Evolutionary conservation across 2,888 invertebrate genomes (phyloP).

Genomic region (Stenurella melanura): DNA sequence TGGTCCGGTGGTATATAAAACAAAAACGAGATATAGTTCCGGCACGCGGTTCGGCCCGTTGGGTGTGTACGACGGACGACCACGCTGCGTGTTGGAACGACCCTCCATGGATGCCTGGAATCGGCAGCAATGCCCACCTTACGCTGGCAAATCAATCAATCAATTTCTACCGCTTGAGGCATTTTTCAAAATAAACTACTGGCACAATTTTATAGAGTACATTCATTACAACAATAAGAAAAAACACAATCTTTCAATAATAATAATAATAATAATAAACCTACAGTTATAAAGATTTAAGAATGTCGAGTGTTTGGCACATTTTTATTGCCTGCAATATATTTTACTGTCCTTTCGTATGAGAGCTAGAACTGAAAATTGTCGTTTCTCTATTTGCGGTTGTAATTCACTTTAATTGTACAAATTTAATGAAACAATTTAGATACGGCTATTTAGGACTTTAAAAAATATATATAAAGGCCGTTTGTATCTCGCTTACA

Average conservation of each 20-base stretch:
- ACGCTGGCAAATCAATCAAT: no score
- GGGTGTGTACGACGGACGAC: no score
- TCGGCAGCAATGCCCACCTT: no score
- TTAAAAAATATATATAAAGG: constrained; percentile 22
- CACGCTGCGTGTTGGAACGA: no score
- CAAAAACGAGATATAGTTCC: no score
- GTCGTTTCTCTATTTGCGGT: constrained; percentile 4
- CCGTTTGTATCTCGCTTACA: background rate
- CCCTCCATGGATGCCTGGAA: no score
- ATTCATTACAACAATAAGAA: background rate
- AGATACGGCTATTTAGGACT: constrained; percentile 8
- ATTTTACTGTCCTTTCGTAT: background rate
- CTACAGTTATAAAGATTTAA: no score
- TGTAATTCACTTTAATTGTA: background rate
- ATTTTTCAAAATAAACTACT: no score
- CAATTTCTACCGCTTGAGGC: no score
- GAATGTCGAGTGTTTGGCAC: background rate
- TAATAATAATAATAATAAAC: background rate
- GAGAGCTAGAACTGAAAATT: constrained; percentile 16
- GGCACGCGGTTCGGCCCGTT: no score
- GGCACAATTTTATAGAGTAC: no score
- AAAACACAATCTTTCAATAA: background rate
- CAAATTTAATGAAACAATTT: constrained; percentile 28
- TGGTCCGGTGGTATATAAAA: no score
- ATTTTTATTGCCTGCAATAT: background rate